Conservation (phyloP, 2,888 invertebrate species). For the Yponomeuta evonymella region DNA sequence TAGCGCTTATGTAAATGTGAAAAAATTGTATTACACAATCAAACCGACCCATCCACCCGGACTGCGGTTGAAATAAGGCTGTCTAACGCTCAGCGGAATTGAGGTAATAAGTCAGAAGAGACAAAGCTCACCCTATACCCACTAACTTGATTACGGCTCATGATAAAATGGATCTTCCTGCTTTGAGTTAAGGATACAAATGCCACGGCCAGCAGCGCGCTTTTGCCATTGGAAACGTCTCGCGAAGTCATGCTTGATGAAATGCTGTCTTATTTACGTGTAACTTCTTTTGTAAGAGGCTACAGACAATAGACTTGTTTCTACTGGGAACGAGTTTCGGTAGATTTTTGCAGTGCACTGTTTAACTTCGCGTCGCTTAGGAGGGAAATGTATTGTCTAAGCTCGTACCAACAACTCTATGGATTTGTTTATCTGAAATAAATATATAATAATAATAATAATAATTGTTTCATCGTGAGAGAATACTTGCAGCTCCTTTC, state of each 20-base stretch:
- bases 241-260: neutral
- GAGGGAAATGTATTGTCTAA: neutral
- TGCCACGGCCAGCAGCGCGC: neutral
- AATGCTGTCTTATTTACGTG: neutral
- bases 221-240: neutral
- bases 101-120: neutral
- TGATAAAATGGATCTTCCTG: neutral
- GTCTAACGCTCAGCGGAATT: neutral
- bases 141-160: neutral
- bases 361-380: neutral
- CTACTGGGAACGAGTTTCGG: neutral
- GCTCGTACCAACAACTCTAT: no score
- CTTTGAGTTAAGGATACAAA: neutral
- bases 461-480: neutral
- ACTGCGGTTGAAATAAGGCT: neutral
- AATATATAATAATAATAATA: no score
- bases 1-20: constrained; percentile 3
- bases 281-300: neutral
- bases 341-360: neutral
- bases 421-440: no score
- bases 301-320: neutral
- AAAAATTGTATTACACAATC: constrained; percentile 1
- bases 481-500: neutral
- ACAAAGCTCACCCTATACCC: neutral
- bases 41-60: neutral